Evolutionary conservation across 2,113 vertebrate genomes (phyloP), one percentile per base, ranked within the genome.

Genomic region (Apteryx mantelli): DNA sequence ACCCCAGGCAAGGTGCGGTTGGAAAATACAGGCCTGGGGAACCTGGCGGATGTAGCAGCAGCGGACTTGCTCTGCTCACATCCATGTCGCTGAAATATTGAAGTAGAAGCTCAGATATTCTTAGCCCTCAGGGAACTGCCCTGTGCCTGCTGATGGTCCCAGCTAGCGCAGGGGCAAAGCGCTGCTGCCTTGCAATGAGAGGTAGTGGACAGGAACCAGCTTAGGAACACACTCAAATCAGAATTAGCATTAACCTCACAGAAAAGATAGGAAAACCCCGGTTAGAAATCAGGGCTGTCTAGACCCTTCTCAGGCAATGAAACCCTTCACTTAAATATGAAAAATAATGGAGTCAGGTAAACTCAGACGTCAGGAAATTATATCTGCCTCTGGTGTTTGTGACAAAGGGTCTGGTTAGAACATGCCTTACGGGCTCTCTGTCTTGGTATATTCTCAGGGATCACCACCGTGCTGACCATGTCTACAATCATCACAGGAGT

Each of bases 401-500:
- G 30, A 63, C 7, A 13, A 69, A 84, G n/a, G 21, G 21, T n/a
- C 22, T n/a, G 46, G 18, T 36, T 52, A 83, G 52, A 70, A 36
- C 65, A 21, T 22, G 7, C 66, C 73, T 88, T 38, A 90, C 0
- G 2, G 32, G 36, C 48, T 65, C 19, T 21, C 36, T 70, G 53
- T 91, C 48, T 77, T 88, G 89, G 9, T 95, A 22, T 92, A 42
- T 58, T 91, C 11, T 11, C 93, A 99, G 98, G 98, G 40, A 99
- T 99, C 96, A 99, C 99, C 52, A 99, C 99, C 0, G 98, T 98
- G 91, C 97, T 99, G 84, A 98, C 98, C 82, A 98, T 98, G 98
- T 99, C 98, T 65, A 98, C 98, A 1, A 99, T 99, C 98, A 99
- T 99, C 98, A 99, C 99, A 0, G 99, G 99, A 4, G 99, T 99